phyloP scores from a whole-genome alignment of 1,140 invertebrate species.

The Hyphantria cunea region DNA sequence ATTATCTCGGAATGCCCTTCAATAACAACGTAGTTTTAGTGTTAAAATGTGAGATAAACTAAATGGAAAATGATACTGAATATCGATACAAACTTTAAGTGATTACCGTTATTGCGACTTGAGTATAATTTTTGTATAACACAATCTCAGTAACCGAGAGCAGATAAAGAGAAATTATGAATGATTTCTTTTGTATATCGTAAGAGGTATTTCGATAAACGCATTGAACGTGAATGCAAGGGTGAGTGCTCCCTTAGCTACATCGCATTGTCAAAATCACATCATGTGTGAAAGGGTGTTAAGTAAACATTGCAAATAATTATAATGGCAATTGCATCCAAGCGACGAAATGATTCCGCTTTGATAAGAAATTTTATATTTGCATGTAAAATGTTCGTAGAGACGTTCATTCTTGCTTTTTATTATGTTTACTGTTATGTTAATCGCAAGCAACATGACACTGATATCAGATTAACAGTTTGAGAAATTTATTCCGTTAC shows the following conservation, averaged over 20 bases:
- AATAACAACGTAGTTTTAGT: constrained; percentile 17
- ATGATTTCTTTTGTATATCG: constrained; percentile 38
- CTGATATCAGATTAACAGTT: constrained; percentile 76
- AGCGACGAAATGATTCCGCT: constrained; percentile 52
- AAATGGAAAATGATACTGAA: no score
- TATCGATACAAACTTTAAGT: no score
- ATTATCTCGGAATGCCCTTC: constrained; percentile 16
- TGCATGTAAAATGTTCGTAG: constrained; percentile 68
- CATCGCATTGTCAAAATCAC: constrained; percentile 68
- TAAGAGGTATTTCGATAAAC: constrained; percentile 45
- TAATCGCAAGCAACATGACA: constrained; percentile 74
- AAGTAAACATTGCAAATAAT: constrained; percentile 83
- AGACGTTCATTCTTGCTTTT: constrained; percentile 59
- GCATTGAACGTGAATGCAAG: constrained; percentile 38
- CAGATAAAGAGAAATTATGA: constrained; percentile 23
- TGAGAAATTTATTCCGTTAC: constrained; percentile 51
- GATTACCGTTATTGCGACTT: no score
- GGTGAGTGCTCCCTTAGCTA: constrained; percentile 49
- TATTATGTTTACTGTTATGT: constrained; percentile 68
- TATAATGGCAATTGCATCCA: constrained; percentile 78
- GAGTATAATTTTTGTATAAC: no score
- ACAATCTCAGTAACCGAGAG: not conserved
- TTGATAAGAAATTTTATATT: constrained; percentile 71
- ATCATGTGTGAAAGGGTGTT: constrained; percentile 82
- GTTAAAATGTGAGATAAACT: constrained; percentile 7